These are phyloP conservation scores for Hoplodrina ambigua DNA, from an alignment of 2,888 invertebrate species.

Conservation along the genomic window DNA sequence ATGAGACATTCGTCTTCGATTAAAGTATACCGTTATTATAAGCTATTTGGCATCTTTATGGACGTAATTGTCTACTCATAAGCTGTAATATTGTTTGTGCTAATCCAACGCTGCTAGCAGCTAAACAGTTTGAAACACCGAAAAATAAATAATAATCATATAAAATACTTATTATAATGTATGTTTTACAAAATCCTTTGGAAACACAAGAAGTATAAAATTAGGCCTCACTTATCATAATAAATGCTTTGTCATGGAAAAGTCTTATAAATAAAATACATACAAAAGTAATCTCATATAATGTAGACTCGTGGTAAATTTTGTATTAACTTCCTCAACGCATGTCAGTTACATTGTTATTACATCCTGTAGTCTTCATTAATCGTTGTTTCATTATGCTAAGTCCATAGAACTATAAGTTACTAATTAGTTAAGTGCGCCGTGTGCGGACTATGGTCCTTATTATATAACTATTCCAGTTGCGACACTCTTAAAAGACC, in stretches of 20 bases:
- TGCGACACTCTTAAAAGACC: conserved; percentile 89
- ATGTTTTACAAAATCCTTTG: conserved; percentile 70
- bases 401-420: conserved; percentile 73
- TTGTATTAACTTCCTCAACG: conserved; percentile 64
- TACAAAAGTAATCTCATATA: conserved; percentile 76
- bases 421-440: conserved; percentile 71
- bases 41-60: conserved; percentile 89
- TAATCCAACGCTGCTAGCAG: conserved; percentile 64
- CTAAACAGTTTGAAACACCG: conserved; percentile 61
- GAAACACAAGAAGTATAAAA: conserved; percentile 78
- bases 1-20: conserved; percentile 68
- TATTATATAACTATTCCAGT: conserved; percentile 86
- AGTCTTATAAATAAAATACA: conserved; percentile 81
- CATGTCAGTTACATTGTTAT: conserved; percentile 63
- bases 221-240: conserved; percentile 87
- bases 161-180: conserved; percentile 61
- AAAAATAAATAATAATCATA: conserved; percentile 69
- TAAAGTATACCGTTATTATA: conserved; percentile 79
- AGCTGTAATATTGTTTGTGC: conserved; percentile 80
- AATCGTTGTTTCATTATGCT: conserved; percentile 86
- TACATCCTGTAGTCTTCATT: conserved; percentile 80
- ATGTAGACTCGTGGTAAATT: conserved; percentile 63
- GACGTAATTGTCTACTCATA: conserved; percentile 84
- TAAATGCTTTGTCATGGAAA: conserved; percentile 88
- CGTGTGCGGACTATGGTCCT: conserved; percentile 70